A percentile compares a stretch with the other conserved stretches of the same genome.
Conservation (phyloP, 2,888 invertebrate genomes). For the Furcula furcula region DNA sequence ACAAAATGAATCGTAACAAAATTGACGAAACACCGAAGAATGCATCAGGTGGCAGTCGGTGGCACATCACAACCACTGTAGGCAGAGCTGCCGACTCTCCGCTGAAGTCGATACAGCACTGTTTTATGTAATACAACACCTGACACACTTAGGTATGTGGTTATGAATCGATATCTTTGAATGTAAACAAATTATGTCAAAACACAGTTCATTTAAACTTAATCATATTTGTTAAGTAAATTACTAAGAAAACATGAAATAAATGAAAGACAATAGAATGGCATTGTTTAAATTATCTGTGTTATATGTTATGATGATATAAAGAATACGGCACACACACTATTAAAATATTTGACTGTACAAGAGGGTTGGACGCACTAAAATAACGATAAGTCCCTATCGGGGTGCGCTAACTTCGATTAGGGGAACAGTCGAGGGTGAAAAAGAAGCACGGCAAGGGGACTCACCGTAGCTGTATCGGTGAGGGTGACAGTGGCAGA, state of each 20-base stretch:
- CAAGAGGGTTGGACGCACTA: constrained; percentile 45
- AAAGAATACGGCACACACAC: constrained; percentile 8
- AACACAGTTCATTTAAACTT: no score
- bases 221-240: no score
- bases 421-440: constrained; percentile 75
- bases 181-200: constrained; percentile 57
- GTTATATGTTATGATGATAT: background rate
- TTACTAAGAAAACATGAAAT: no score
- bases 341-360: constrained; percentile 9
- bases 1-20: background rate
- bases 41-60: constrained; percentile 2
- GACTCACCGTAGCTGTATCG: constrained; percentile 81
- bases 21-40: constrained; percentile 1
- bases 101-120: constrained; percentile 23
- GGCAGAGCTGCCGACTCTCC: constrained; percentile 9
- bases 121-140: constrained; percentile 57
- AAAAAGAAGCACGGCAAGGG: constrained; percentile 61
- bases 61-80: constrained; percentile 2
- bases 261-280: no score
- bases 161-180: constrained; percentile 46
- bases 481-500: constrained; percentile 77
- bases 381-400: constrained; percentile 65
- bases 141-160: constrained; percentile 43
- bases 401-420: constrained; percentile 67
- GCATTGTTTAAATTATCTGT: no score